A percentile compares a stretch with the other conserved stretches of the same genome.
Evolutionary conservation across 92 coral and sea anemone species (phyloP).

Genomic region (Paragorgia papillata): DNA sequence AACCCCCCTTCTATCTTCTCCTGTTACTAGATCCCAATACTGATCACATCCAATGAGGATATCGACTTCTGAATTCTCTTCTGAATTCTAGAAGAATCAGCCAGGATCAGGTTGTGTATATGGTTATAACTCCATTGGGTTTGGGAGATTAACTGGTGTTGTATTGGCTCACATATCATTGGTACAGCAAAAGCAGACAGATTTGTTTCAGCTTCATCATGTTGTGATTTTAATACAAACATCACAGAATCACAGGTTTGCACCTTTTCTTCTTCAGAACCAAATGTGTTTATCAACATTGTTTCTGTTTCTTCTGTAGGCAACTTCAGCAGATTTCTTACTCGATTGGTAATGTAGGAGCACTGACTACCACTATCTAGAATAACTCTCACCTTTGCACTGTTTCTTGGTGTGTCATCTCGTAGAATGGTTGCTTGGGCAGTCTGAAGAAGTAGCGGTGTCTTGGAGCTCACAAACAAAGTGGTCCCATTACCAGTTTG

Average conservation of each 20-base stretch:
- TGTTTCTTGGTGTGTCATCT: conserved; percentile 16
- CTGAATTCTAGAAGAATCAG: not conserved
- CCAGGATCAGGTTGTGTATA: not conserved
- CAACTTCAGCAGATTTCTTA: too few relatives aligned
- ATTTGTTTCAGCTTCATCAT: not conserved
- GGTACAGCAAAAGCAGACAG: conserved; percentile 45
- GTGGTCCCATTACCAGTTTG: conserved; percentile 9
- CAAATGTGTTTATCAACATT: conserved; percentile 58
- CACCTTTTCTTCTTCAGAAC: conserved; percentile 40
- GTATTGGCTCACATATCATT: conserved; percentile 41
- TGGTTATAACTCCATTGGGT: not conserved
- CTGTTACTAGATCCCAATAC: conserved; percentile 51
- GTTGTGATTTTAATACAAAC: conserved; percentile 20
- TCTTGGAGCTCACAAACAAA: conserved; percentile 39
- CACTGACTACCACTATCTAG: conserved; percentile 61
- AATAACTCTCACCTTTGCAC: conserved; percentile 26
- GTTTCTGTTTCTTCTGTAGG: conserved; percentile 42
- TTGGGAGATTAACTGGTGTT: conserved; percentile 15
- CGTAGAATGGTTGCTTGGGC: conserved; percentile 34
- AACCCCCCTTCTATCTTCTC: conserved; percentile 30
- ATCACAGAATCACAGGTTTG: conserved; percentile 40
- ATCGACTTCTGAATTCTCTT: conserved; percentile 32
- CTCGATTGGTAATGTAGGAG: conserved; percentile 45
- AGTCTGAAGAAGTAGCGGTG: conserved; percentile 50
- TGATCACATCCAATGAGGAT: conserved; percentile 55